These are phyloP conservation scores for Epizoanthus stellaris DNA, from an alignment of 92 coral and sea anemone species.

Conservation along the genomic window DNA sequence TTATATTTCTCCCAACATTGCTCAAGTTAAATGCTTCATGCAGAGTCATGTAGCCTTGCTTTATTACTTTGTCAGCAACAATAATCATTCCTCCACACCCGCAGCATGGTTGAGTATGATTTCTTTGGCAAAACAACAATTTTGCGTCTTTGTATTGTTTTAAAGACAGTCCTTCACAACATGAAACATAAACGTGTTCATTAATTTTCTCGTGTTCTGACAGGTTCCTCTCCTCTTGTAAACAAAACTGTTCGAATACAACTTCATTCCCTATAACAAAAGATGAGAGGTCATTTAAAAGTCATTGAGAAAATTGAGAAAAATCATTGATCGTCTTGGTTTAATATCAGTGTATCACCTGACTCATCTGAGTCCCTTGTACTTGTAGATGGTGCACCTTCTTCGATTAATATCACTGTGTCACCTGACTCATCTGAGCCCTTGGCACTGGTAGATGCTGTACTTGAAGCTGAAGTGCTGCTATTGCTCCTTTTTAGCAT, in stretches of 20 bases:
- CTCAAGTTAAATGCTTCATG: conserved; percentile 34
- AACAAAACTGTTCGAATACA: conserved; percentile 18
- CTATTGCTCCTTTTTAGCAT: conserved; percentile 18
- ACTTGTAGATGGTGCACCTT: neutral
- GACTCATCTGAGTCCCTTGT: conserved; percentile 21
- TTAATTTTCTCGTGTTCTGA: conserved; percentile 34
- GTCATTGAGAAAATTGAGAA: conserved; percentile 28
- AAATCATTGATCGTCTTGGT: conserved; percentile 12
- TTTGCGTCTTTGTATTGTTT: conserved; percentile 34
- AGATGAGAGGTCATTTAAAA: neutral
- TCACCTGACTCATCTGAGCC: conserved; percentile 4
- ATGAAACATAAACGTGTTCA: conserved; percentile 39
- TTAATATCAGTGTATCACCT: conserved; percentile 9
- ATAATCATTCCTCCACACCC: conserved; percentile 25
- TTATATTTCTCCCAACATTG: conserved; percentile 29
- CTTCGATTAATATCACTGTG: neutral
- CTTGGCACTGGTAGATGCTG: neutral
- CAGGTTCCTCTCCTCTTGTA: conserved; percentile 35
- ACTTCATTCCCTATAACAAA: conserved; percentile 22
- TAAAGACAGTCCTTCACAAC: conserved; percentile 30
- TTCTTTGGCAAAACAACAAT: conserved; percentile 35
- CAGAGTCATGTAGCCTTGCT: conserved; percentile 27
- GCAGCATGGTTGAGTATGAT: conserved; percentile 26
- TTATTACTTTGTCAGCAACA: conserved; percentile 14
- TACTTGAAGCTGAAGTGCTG: conserved; percentile 4